Base-by-base conservation (phyloP, 2,797 vertebrate species). In the Falco biarmicus region DNA sequence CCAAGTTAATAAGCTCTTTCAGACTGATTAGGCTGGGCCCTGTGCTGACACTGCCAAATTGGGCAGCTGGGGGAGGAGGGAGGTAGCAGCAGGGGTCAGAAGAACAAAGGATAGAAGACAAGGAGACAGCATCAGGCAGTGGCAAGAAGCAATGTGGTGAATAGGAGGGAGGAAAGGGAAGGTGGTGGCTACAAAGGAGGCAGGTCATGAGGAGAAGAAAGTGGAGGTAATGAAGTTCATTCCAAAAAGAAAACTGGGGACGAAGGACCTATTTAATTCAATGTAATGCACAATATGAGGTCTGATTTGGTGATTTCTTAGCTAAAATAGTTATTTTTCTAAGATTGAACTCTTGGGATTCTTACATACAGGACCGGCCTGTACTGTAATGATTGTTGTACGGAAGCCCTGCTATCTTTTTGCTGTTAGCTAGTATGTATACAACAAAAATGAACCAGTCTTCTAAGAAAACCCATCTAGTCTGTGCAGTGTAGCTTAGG, bases 21-120 rank as follows among this genome's bases (percentile, higher is more conserved):
- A 51, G 76, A 45, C 4, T 84, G 34, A 31, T 81, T 29, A 43
- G 92, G 20, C 84, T 79, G 63, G 25, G 34, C 47, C 63, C 47
- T 90, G 80, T 54, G 85, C 69, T 89, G 89, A n/a, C 56, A 45
- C 60, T 95, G 90, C 91, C 93, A 91, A 53, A 71, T 70, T 56
- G 79, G 83, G 90, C 87, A 96, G 86, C 57, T 86, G 94, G 77
- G 68, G 15, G n/a, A 73, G 20, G 90, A 81, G 86, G 73, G 76
- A 86, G 84, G 91, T 68, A 94, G 74, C 87, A 78, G 81, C 45
- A 37, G 92, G 91, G 59, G 26, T 68, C 48, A 51, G 71, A 69
- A 80, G 53, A 93, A 60, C 65, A 84, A 69, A 95, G 77, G 70
- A 25, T 39, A 29, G 63, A 80, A 83, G 63, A 48, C 39, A 64